Evolutionary conservation across 1,140 invertebrate genomes (phyloP), one percentile per base, ranked within the genome.

Genomic region (Neodiprion pinetum): DNA sequence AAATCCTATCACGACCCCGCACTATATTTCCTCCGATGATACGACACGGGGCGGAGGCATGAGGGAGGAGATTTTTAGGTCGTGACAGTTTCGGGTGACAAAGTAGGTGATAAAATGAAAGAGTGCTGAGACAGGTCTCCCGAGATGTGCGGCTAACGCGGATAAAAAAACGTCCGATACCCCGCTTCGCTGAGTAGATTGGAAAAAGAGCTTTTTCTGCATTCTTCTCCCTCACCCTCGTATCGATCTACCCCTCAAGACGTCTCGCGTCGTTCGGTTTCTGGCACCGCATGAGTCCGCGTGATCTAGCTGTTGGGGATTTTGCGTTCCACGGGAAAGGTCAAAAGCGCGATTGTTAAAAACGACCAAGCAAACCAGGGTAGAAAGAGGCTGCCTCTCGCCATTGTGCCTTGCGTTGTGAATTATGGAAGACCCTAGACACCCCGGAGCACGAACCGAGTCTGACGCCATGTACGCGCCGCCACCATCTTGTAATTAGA

Each of bases 401-500:
- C 1, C 28, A 40, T 40, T 40, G 28, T 40, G 2, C 28, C 28
- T 40, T 5, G 28, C 2, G 28, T 40, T 17, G n/a, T 40, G 28
- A 40, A 40, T 61, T 17, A 61, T 17, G n/a, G 53, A 9, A 61
- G 53, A 61, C 28, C 1, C 53, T 61, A 48, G 61, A 67, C 65
- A 65, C 17, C 7, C 48, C 68, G 23, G 66, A 17, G 28, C 72
- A 75, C 71, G 9, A 72, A 49, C 9, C 8, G 17, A 17, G 68
- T 70, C 53, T 75, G 79, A 79, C 80, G 85, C 82, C 85, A 85
- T 84, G 81, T 80, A 83, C 73, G 75, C 84, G 81, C 78, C 77
- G 66, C 78, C 83, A 83, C 86, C 86, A 87, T 88, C 83, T 86
- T 87, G 84, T 83, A 88, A 88, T 88, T 88, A 87, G 83, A 78